Percentiles rank a stretch among this genome's conserved stretches.
phyloP scores from a whole-genome alignment of 1,140 invertebrate species.

The Heterodera schachtii region DNA sequence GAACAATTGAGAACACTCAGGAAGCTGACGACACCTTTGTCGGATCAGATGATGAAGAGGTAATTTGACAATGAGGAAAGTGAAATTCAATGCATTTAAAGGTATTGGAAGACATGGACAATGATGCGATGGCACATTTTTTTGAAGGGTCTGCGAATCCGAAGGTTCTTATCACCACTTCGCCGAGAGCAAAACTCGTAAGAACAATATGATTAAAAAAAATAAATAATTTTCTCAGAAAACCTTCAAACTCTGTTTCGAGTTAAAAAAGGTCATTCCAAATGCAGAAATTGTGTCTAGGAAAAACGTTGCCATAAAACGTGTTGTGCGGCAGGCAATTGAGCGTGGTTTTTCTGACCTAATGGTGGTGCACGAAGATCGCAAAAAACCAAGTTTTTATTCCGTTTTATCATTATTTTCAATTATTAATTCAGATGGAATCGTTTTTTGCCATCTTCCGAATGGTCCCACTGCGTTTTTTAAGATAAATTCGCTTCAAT shows the following conservation, averaged over 20 bases:
- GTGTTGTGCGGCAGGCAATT: conserved; percentile 66
- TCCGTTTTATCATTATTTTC: not conserved
- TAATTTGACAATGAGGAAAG: conserved; percentile 11
- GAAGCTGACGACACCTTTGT: conserved; percentile 89
- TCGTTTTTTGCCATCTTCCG: conserved; percentile 88
- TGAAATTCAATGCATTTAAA: conserved; percentile 40
- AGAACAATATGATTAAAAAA: conserved; percentile 36
- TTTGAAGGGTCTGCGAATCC: conserved; percentile 83
- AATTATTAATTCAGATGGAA: conserved; percentile 72
- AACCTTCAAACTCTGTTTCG: conserved; percentile 87
- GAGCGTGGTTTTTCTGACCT: conserved; percentile 76
- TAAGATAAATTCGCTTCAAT: conserved; percentile 69
- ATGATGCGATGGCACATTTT: conserved; percentile 85
- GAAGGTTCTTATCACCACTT: conserved; percentile 90
- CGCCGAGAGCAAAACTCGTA: conserved; percentile 83
- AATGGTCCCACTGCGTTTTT: conserved; percentile 91
- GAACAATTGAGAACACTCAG: conserved; percentile 87
- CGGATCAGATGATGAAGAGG: conserved; percentile 74
- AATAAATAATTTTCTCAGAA: conserved; percentile 70
- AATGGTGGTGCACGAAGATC: conserved; percentile 89
- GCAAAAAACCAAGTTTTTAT: conserved; percentile 76
- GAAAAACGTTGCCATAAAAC: conserved; percentile 85
- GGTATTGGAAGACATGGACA: conserved; percentile 74
- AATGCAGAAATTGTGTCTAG: conserved; percentile 81
- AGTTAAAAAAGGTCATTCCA: conserved; percentile 85